These are phyloP conservation scores for Drosophila watanabei DNA, from an alignment of 1,140 invertebrate species.

Conservation along the genomic window DNA sequence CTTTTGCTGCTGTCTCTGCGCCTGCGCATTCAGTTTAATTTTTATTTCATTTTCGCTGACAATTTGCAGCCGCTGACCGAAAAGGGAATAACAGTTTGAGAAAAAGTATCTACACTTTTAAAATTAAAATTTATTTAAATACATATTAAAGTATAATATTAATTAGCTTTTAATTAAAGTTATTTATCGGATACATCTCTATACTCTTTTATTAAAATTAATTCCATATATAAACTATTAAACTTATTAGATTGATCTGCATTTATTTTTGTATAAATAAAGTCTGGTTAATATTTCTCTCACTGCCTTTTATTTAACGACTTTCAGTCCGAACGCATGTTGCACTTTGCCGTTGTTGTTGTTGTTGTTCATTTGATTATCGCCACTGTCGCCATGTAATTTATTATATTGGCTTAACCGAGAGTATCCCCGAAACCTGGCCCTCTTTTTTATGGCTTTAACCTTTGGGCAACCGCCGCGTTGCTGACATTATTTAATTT, in stretches of 20 bases:
- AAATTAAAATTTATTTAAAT: not conserved
- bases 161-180: too few relatives aligned
- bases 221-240: too few relatives aligned
- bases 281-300: not conserved
- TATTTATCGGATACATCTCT: too few relatives aligned
- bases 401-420: slow-evolving; percentile 79
- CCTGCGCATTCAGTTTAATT: slow-evolving; percentile 81
- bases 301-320: slow-evolving; percentile 71
- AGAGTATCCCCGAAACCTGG: slow-evolving; percentile 43
- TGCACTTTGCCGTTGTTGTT: slow-evolving; percentile 56
- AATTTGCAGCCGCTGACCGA: slow-evolving; percentile 69
- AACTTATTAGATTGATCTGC: too few relatives aligned
- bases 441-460: slow-evolving; percentile 79
- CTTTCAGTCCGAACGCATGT: slow-evolving; percentile 64
- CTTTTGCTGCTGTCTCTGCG: slow-evolving; percentile 37
- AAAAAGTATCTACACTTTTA: too few relatives aligned
- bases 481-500: slow-evolving; percentile 83
- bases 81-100: not conserved
- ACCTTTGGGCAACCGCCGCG: slow-evolving; percentile 75
- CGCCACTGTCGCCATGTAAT: slow-evolving; percentile 81
- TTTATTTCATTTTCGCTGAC: slow-evolving; percentile 78
- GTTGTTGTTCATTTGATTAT: slow-evolving; percentile 81
- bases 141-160: not conserved
- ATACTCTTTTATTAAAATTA: too few relatives aligned
- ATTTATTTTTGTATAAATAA: not conserved